phyloP scores from a whole-genome alignment of 35 echinoderm and acorn worm species.

The Nesometra sesokonis region DNA sequence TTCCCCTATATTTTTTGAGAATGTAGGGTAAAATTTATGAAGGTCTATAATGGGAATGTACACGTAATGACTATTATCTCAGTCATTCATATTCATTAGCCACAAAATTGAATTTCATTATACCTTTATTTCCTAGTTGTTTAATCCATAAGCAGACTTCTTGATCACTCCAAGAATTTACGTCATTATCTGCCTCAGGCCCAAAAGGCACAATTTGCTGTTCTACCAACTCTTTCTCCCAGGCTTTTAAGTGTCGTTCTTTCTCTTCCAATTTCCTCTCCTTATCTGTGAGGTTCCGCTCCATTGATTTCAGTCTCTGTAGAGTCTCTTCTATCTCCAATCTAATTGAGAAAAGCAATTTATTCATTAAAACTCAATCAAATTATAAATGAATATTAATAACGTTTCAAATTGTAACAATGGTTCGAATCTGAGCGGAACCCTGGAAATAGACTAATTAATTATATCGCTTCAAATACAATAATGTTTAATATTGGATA shows the following conservation, averaged over 20 bases:
- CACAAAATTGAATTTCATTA: neutral
- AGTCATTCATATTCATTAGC: too few species aligned
- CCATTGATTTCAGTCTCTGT: constrained; percentile 6
- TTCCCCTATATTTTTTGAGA: too few species aligned
- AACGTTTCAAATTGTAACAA: too few species aligned
- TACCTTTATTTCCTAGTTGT: constrained; percentile 28
- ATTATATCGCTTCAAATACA: too few species aligned
- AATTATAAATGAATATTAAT: neutral
- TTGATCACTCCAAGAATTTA: constrained; percentile 39
- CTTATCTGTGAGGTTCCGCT: constrained; percentile 10
- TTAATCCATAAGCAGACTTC: constrained; percentile 34
- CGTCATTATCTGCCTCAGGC: constrained; percentile 16
- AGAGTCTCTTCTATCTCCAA: constrained; percentile 28
- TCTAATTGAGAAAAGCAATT: neutral
- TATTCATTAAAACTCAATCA: neutral
- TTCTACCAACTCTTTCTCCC: constrained; percentile 12
- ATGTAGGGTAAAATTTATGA: too few species aligned
- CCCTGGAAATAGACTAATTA: too few species aligned
- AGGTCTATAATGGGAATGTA: too few species aligned
- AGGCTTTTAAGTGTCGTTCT: constrained; percentile 13
- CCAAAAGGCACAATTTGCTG: constrained; percentile 21
- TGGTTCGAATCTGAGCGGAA: too few species aligned
- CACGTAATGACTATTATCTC: too few species aligned
- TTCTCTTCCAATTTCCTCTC: constrained; percentile 19
- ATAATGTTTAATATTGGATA: too few species aligned